These are phyloP conservation scores for Scaptomyza tumidula DNA, from an alignment of 2,888 invertebrate species.

Conservation along the genomic window DNA sequence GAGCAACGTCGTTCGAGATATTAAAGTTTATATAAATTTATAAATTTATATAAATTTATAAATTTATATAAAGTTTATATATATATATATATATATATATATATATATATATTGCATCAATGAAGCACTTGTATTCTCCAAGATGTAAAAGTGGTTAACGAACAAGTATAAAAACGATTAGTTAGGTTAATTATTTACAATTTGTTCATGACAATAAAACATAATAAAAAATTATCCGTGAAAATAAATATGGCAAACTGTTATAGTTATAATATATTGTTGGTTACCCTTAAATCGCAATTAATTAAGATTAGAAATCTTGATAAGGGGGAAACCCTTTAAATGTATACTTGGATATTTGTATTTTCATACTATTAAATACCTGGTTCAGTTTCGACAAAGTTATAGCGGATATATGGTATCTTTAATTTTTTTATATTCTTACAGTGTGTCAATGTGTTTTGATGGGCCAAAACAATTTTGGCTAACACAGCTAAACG, in stretches of 20 bases:
- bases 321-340: too few species aligned
- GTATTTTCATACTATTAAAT: too few species aligned
- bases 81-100: too few species aligned
- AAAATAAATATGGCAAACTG: too few species aligned
- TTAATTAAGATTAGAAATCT: too few species aligned
- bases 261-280: too few species aligned
- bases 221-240: neutral
- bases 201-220: neutral
- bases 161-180: constrained; percentile 18
- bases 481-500: constrained; percentile 55
- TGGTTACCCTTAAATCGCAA: too few species aligned
- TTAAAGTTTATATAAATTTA: constrained; percentile 84
- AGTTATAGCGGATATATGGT: neutral
- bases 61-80: too few species aligned
- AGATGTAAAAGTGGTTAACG: neutral
- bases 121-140: neutral
- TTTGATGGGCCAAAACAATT: constrained; percentile 30
- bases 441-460: constrained; percentile 35
- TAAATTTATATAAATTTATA: too few species aligned
- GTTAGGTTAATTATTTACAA: constrained; percentile 6
- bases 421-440: constrained; percentile 7
- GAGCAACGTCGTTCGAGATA: constrained; percentile 89
- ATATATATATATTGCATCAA: neutral
- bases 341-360: too few species aligned
- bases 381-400: neutral